These are phyloP conservation scores for Coleophora flavipennella DNA, from an alignment of 2,888 invertebrate genomes.

Conservation along the genomic window DNA sequence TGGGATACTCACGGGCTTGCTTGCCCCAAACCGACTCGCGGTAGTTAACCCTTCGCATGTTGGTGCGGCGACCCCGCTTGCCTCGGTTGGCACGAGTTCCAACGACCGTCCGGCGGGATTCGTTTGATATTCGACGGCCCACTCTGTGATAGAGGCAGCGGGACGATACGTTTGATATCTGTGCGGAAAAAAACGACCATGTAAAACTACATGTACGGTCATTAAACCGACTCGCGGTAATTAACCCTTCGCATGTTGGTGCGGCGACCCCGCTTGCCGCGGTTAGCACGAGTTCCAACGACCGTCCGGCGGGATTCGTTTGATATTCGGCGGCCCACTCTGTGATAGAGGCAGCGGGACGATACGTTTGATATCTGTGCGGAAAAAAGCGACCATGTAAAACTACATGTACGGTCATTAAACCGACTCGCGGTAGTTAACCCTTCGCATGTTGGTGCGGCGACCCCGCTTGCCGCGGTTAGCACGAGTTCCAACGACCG, in stretches of 20 bases:
- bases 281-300: constrained; percentile 24
- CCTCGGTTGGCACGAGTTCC: constrained; percentile 19
- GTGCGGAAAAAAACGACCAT: no score
- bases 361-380: constrained; percentile 53
- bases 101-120: constrained; percentile 35
- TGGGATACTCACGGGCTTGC: constrained; percentile 24
- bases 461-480: constrained; percentile 23
- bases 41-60: constrained; percentile 47
- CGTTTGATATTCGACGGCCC: constrained; percentile 40
- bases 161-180: constrained; percentile 57
- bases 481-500: constrained; percentile 26
- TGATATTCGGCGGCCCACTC: constrained; percentile 40
- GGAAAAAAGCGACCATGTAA: not conserved
- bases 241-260: constrained; percentile 35
- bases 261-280: constrained; percentile 27
- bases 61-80: constrained; percentile 19
- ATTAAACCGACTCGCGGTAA: constrained; percentile 57
- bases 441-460: constrained; percentile 26
- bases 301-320: constrained; percentile 36
- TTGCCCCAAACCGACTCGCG: constrained; percentile 58
- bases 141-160: constrained; percentile 57
- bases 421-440: constrained; percentile 58
- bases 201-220: no score
- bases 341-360: constrained; percentile 58
- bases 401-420: no score